Base-by-base conservation (phyloP, 2,888 invertebrate species). In the Drosophila prolongata region DNA sequence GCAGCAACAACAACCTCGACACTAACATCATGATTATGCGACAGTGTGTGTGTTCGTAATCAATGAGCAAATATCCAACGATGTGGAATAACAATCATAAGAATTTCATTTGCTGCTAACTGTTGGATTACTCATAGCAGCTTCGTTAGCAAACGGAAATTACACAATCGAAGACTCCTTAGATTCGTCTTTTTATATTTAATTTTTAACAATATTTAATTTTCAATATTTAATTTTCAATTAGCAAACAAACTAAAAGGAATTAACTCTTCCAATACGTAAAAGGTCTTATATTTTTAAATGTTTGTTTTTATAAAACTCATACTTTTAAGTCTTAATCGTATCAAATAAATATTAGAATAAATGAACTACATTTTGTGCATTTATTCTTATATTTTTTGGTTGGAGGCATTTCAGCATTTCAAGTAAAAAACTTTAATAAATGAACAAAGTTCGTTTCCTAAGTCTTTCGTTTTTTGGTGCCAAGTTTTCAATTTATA, bases 381-480 rank as follows among this genome's bases (percentile, higher is more conserved):
- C 1, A 30, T 30, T 30, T 30, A 30, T 8, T 8, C 30, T 30
- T 30, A 1, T 30, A 30, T 8, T 30, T 30, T 30, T 30, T 30
- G 8, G 4, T 24, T 24, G 2, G 4, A 24, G 3, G 24, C 24
- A 4, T 24, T 24, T 24, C 24, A 30, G 30, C 35, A 35, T 10
- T 35, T 10, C 9, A 42, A 9, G 14, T 42, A 16, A 9, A 3
- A 3, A 6, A 11, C 1, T 10, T n/a, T 13, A 1, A 24, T 11
- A 0, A 52, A 30, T 1, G 1, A 14, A 1, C 1, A 75, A 78
- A 80, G 90, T 89, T 89, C 64, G 82, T 77, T 50, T 73, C 80
- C 87, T 80, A 84, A 90, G 90, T 90, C 90, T 82, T 90, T 90
- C 68, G 80, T 78, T 42, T 37, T 42, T 10, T 14, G 10, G 24